Evolutionary conservation across 2,888 invertebrate species (phyloP).

Genomic region (Parnassius apollo): DNA sequence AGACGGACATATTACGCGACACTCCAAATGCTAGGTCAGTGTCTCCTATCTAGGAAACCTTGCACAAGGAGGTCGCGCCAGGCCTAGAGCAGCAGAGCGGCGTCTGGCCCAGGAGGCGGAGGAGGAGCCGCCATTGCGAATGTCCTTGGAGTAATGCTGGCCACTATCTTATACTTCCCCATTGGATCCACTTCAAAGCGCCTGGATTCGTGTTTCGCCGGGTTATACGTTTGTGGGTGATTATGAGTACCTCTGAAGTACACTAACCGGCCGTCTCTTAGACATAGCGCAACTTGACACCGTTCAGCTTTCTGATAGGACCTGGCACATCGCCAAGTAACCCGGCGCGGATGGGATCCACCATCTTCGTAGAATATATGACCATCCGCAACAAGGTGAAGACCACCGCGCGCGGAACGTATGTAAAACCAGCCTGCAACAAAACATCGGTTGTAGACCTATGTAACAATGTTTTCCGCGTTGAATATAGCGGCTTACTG

Average conservation of each 20-base stretch:
- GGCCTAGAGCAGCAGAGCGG: conserved; percentile 73
- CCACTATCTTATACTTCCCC: conserved; percentile 77
- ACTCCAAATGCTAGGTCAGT: conserved; percentile 63
- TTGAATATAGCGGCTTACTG: too few species aligned
- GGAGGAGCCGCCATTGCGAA: conserved; percentile 46
- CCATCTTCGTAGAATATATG: conserved; percentile 79
- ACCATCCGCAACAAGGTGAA: conserved; percentile 71
- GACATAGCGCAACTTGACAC: conserved; percentile 73
- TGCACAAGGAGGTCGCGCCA: conserved; percentile 80
- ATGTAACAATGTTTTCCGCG: neutral
- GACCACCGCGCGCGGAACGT: conserved; percentile 72
- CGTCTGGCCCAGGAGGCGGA: conserved; percentile 61
- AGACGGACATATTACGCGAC: conserved; percentile 48
- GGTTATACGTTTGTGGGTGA: conserved; percentile 71
- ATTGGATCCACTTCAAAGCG: conserved; percentile 72
- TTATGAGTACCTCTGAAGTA: conserved; percentile 74
- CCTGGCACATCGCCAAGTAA: conserved; percentile 75
- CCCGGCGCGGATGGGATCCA: conserved; percentile 71
- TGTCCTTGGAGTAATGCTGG: conserved; percentile 47
- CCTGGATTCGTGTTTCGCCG: conserved; percentile 70
- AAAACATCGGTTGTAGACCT: conserved; percentile 29
- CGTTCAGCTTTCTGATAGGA: conserved; percentile 76
- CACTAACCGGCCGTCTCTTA: conserved; percentile 72
- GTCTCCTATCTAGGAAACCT: conserved; percentile 64
- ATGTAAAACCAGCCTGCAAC: conserved; percentile 78